A percentile compares a stretch with the other conserved stretches of the same genome.
phyloP scores from a whole-genome alignment of 2,888 invertebrate genomes.

The Terebella lapidaria region DNA sequence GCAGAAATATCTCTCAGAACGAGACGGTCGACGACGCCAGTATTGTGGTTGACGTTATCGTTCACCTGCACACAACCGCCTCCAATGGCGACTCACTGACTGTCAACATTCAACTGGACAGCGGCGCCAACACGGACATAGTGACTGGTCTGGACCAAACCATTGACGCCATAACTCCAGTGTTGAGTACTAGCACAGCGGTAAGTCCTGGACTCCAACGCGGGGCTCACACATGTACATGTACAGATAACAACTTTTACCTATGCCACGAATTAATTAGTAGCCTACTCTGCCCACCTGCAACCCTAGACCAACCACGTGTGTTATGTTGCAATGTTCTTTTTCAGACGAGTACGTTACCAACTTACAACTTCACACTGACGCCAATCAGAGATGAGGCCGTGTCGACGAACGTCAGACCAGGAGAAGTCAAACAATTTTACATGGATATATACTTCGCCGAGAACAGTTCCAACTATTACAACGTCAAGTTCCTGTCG shows the following conservation, averaged over 20 bases:
- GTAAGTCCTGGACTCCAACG: too few species aligned
- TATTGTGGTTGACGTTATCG: slow-evolving; percentile 5
- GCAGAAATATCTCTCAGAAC: neutral
- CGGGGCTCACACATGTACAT: too few species aligned
- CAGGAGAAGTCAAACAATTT: slow-evolving; percentile 9
- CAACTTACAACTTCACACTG: neutral
- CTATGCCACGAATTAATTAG: too few species aligned
- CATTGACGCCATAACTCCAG: neutral
- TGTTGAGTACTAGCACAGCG: neutral
- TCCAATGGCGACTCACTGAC: neutral
- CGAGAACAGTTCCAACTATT: slow-evolving; percentile 9
- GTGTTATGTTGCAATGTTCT: too few species aligned
- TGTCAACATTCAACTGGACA: neutral
- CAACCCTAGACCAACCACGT: too few species aligned
- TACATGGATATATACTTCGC: slow-evolving; percentile 11
- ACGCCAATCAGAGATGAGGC: neutral
- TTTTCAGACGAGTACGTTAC: neutral
- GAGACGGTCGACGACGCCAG: slow-evolving; percentile 14
- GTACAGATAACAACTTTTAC: too few species aligned
- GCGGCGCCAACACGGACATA: neutral
- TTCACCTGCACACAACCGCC: neutral
- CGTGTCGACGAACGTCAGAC: neutral
- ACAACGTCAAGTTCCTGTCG: slow-evolving; percentile 27
- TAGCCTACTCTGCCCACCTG: too few species aligned
- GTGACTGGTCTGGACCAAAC: neutral